These are phyloP conservation scores for Drosophila yakuba DNA, from an alignment of 1,140 invertebrate genomes.

Conservation along the genomic window DNA sequence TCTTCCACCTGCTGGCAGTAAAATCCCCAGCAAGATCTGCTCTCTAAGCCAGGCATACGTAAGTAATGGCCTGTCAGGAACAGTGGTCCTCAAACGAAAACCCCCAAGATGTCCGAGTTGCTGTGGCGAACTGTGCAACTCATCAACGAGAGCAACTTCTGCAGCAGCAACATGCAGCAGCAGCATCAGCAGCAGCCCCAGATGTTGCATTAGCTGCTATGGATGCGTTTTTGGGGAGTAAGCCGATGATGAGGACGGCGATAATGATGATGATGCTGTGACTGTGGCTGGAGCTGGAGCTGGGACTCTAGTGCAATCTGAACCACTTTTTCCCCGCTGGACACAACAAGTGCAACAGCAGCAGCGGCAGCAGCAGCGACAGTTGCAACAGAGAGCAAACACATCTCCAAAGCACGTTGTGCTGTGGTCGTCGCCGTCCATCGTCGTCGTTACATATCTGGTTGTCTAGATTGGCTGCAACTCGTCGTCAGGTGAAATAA, in stretches of 20 bases:
- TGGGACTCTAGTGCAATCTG: constrained; percentile 62
- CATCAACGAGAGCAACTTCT: constrained; percentile 60
- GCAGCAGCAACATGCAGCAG: constrained; percentile 35
- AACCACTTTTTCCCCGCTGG: constrained; percentile 75
- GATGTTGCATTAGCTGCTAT: constrained; percentile 25
- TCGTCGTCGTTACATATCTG: constrained; percentile 75
- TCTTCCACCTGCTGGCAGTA: constrained; percentile 13
- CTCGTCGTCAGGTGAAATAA: constrained; percentile 69
- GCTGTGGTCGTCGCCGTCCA: constrained; percentile 17
- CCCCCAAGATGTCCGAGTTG: constrained; percentile 21
- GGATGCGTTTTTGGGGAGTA: constrained; percentile 46
- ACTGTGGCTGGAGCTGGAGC: constrained; percentile 37
- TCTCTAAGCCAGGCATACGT: constrained; percentile 17
- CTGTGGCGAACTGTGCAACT: constrained; percentile 37
- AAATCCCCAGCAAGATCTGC: constrained; percentile 1
- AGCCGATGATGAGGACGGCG: constrained; percentile 28
- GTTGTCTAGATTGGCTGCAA: constrained; percentile 75
- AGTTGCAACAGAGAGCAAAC: constrained; percentile 70
- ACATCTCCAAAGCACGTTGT: constrained; percentile 77
- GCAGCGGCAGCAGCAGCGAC: constrained; percentile 29
- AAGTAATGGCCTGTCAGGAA: constrained; percentile 38
- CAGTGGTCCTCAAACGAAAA: constrained; percentile 22
- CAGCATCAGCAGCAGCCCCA: constrained; percentile 9
- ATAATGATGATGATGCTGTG: constrained; percentile 38
- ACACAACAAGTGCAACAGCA: constrained; percentile 74